These are phyloP conservation scores for Synergus itoensis DNA, from an alignment of 2,888 invertebrate species.

Conservation along the genomic window DNA sequence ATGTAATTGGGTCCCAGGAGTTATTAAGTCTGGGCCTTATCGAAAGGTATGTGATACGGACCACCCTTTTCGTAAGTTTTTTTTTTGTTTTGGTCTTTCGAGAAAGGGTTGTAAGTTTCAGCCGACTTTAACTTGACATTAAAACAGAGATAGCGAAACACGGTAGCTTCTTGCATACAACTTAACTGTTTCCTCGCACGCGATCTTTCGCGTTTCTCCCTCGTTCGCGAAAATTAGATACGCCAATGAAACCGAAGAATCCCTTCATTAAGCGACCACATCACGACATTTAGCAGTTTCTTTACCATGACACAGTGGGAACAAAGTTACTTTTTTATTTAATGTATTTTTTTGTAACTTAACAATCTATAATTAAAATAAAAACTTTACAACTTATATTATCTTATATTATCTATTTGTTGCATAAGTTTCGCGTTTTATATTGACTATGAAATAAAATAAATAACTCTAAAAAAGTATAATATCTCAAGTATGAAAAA, in stretches of 20 bases:
- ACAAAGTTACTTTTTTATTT: too few species aligned
- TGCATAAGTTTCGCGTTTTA: too few species aligned
- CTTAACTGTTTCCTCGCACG: conserved; percentile 32
- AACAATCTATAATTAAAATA: too few species aligned
- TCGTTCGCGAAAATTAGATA: conserved; percentile 37
- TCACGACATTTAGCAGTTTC: neutral
- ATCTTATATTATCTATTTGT: too few species aligned
- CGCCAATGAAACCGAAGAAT: conserved; percentile 35
- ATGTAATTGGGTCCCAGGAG: neutral
- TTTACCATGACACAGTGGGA: neutral
- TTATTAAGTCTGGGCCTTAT: neutral
- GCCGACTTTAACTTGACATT: conserved; percentile 24
- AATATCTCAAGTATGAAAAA: neutral
- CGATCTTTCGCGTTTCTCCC: conserved; percentile 24
- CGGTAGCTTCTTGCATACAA: conserved; percentile 30
- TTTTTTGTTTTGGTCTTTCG: neutral
- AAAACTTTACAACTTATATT: too few species aligned
- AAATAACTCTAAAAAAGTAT: neutral
- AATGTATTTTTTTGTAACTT: too few species aligned
- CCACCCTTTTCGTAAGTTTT: conserved; percentile 5
- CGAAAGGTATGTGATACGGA: neutral
- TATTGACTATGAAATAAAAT: neutral
- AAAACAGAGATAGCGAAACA: conserved; percentile 28
- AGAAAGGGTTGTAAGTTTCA: conserved; percentile 11
- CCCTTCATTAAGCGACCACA: conserved; percentile 29